phyloP scores from a whole-genome alignment of 2,797 vertebrate species.

The Fratercula arctica region DNA sequence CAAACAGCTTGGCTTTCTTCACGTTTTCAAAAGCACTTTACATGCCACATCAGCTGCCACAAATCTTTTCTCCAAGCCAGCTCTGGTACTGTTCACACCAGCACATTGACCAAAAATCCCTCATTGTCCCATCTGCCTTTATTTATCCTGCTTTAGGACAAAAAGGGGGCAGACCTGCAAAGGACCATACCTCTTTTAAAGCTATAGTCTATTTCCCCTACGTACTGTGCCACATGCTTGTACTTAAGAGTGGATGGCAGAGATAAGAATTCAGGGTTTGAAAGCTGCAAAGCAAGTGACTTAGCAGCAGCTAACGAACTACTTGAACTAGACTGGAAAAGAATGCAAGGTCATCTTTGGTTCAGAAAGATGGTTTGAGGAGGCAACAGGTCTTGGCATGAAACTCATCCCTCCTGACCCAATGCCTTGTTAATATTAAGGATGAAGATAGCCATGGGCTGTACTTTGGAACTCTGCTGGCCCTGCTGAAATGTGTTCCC shows the following conservation, averaged over 20 bases:
- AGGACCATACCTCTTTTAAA: neutral
- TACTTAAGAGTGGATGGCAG: neutral
- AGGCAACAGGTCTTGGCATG: neutral
- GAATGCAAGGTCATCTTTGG: neutral
- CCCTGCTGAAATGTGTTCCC: neutral
- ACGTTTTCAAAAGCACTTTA: neutral
- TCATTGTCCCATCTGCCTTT: neutral
- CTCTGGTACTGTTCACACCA: neutral
- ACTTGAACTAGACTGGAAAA: neutral
- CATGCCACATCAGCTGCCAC: neutral
- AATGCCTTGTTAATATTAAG: conserved; percentile 23
- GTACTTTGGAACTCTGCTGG: neutral
- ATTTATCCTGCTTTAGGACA: neutral
- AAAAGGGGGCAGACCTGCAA: neutral
- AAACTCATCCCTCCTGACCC: conserved; percentile 16
- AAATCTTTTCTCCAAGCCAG: neutral
- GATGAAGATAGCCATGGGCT: neutral
- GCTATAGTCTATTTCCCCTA: neutral
- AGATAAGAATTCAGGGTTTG: neutral
- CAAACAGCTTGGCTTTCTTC: neutral
- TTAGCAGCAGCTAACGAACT: neutral
- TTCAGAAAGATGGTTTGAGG: conserved; percentile 8
- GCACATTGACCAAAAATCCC: neutral
- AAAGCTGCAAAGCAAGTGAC: conserved; percentile 14
- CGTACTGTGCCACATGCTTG: neutral